phyloP scores from a whole-genome alignment of 2,113 vertebrate genomes.

The Acrocephalus arundinaceus region DNA sequence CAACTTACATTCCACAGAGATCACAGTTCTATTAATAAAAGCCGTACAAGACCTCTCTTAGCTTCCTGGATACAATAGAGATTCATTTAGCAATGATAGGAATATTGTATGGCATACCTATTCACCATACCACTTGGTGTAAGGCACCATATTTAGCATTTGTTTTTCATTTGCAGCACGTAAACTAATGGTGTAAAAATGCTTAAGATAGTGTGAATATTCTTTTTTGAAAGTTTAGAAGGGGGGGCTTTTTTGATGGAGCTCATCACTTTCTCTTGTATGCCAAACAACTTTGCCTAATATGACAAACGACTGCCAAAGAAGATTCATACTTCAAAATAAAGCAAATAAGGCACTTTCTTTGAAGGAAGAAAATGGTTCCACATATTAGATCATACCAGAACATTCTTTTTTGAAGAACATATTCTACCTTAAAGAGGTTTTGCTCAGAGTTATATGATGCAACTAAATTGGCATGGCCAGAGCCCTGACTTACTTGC shows the following conservation, averaged over 20 bases:
- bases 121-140: not conserved
- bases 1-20: slow-evolving; percentile 65
- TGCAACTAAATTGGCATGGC: not conserved
- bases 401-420: not conserved
- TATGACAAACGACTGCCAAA: not conserved
- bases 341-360: not conserved
- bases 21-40: slow-evolving; percentile 75
- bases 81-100: slow-evolving; percentile 29
- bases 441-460: not conserved
- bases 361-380: not conserved
- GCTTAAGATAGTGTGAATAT: not conserved
- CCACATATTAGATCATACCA: not conserved
- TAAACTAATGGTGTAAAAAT: slow-evolving; percentile 14
- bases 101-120: slow-evolving; percentile 44
- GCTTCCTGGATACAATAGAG: slow-evolving; percentile 60
- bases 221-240: slow-evolving; percentile 4
- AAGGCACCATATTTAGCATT: slow-evolving; percentile 29
- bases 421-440: not conserved
- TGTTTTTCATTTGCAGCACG: not conserved
- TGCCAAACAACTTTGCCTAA: not conserved
- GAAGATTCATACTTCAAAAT: not conserved
- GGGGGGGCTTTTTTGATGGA: not conserved
- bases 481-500: not conserved
- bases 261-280: not conserved
- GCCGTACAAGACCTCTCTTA: slow-evolving; percentile 21